These are phyloP conservation scores for cat (Felis catus) DNA, from an alignment of 2,113 vertebrate species.

Conservation along the genomic window DNA sequence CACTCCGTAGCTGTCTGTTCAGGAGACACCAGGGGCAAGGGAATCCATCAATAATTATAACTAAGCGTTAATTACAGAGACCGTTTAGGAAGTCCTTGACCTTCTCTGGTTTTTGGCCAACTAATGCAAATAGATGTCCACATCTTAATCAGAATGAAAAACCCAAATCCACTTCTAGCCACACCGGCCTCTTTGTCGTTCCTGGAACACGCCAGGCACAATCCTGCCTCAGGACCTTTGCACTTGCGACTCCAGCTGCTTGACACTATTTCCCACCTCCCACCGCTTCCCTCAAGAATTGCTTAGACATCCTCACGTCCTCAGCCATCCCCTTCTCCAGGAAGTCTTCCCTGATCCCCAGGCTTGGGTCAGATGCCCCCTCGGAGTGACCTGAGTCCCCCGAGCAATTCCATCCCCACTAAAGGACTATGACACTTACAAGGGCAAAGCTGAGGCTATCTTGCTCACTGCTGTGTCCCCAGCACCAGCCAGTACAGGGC, in stretches of 20 bases:
- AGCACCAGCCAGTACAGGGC: background rate
- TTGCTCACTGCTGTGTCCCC: background rate
- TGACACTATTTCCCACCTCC: background rate
- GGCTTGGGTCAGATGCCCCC: background rate
- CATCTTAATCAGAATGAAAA: background rate
- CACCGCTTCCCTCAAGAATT: background rate
- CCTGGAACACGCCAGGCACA: background rate
- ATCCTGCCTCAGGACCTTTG: slow-evolving; percentile 10
- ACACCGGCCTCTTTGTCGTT: background rate
- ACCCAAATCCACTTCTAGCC: background rate
- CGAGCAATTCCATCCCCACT: background rate
- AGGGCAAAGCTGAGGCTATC: background rate
- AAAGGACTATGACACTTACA: background rate
- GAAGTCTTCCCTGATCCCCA: background rate
- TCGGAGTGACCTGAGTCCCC: background rate
- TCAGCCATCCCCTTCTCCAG: background rate
- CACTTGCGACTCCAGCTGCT: background rate
- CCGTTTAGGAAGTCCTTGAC: background rate
- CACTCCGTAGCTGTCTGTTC: slow-evolving; percentile 81
- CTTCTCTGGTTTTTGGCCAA: background rate
- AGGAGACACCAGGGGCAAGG: background rate
- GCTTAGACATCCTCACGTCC: background rate
- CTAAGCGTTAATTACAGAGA: background rate
- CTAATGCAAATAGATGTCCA: background rate
- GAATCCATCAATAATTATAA: background rate